phyloP scores from a whole-genome alignment of 2,888 invertebrate genomes.

The Electrophaes corylata region DNA sequence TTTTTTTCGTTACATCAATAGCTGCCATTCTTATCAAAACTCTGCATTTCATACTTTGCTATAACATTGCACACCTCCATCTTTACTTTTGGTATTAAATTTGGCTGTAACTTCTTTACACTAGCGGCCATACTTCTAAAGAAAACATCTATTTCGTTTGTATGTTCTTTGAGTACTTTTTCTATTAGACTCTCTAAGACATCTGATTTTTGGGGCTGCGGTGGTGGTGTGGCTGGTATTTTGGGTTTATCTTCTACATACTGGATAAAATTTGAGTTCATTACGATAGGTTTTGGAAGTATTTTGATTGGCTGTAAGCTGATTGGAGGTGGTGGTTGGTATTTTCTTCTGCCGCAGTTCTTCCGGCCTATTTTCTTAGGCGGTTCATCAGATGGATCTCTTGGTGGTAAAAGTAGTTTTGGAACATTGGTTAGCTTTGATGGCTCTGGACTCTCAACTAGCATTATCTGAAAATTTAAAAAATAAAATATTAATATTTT shows the following conservation, averaged over 20 bases:
- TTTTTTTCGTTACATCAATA: slow-evolving; percentile 7
- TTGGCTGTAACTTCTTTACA: slow-evolving; percentile 77
- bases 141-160: slow-evolving; percentile 79
- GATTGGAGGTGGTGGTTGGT: slow-evolving; percentile 59
- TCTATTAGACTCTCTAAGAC: slow-evolving; percentile 75
- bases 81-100: slow-evolving; percentile 78
- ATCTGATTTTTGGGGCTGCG: slow-evolving; percentile 53
- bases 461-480: slow-evolving; percentile 64
- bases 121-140: slow-evolving; percentile 80
- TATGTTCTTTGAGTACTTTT: slow-evolving; percentile 74
- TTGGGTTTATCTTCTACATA: slow-evolving; percentile 67
- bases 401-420: slow-evolving; percentile 55
- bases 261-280: slow-evolving; percentile 68
- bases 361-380: slow-evolving; percentile 65
- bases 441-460: slow-evolving; percentile 64
- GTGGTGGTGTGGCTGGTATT: slow-evolving; percentile 12
- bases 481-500: neutral
- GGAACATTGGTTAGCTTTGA: slow-evolving; percentile 50
- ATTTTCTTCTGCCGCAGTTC: slow-evolving; percentile 67
- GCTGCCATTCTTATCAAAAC: slow-evolving; percentile 66
- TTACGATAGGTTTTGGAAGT: slow-evolving; percentile 70
- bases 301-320: slow-evolving; percentile 73
- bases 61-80: slow-evolving; percentile 82
- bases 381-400: slow-evolving; percentile 46
- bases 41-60: slow-evolving; percentile 81